Base-by-base conservation (phyloP, 2,888 invertebrate genomes). In the Macaria notata region DNA sequence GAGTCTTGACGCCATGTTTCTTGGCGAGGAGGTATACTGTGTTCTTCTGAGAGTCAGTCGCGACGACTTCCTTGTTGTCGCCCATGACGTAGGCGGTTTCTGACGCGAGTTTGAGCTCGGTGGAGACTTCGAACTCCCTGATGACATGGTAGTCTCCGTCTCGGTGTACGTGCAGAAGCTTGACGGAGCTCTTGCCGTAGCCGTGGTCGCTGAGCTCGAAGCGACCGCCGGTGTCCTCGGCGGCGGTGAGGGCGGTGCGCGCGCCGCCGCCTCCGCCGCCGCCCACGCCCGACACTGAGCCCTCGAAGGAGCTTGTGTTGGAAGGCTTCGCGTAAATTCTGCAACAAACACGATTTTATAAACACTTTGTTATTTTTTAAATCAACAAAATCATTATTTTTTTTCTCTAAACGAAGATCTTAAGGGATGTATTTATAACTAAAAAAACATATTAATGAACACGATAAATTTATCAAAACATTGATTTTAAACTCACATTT, bases 1-100 rank as follows among this genome's bases (percentile, higher is more conserved):
- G 95, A 31, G 94, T 94, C 68, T 94, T 94, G 36, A 96, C 93
- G 49, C 96, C 96, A 75, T 95, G 92, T 72, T 95, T 95, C 76
- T 96, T 96, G 5, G 96, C 96, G 66, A 96, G 79, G 42, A 96
- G 82, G 76, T 96, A 96, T 41, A 96, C 94, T 1, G 96, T 96
- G 76, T 96, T 96, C 84, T 96, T 96, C 79, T 96, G 96, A 0
- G 96, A 95, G 75, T 96, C 96, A 0, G 96, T 96, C 8, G 96
- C 96, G 19, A 96, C 94, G 60, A 96, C 95, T 73, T 95, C 95
- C 50, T 94, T 93, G 76, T 96, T 96, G 82, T 96, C 95, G n/a
- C 95, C 95, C 63, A 92, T 76, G 0, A 94, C 83, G 80, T 95
- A 96, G 64, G 96, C 96, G 64, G 94, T 94, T 73, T 94, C 94